These are phyloP conservation scores for Brevimyrus niger DNA, from an alignment of 2,113 vertebrate genomes.

Conservation along the genomic window DNA sequence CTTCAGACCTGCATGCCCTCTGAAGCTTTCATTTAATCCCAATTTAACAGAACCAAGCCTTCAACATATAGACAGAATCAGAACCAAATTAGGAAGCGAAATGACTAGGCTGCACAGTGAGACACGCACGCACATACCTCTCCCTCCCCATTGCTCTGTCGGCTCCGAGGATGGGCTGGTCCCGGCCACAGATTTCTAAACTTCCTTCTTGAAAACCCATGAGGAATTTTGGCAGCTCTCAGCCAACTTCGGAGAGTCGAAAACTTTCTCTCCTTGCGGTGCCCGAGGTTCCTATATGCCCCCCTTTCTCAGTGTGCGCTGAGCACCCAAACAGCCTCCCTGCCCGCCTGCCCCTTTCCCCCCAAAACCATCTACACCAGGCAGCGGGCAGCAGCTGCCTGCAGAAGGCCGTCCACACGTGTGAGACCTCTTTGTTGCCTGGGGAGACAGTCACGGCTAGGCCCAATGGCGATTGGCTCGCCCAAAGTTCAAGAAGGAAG, in stretches of 20 bases:
- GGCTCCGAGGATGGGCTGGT: conserved; percentile 14
- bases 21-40: not conserved
- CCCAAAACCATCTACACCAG: conserved; percentile 20
- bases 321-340: conserved; percentile 6
- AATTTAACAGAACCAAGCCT: not conserved
- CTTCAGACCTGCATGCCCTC: not conserved
- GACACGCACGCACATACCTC: conserved; percentile 32
- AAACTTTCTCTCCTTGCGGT: not conserved
- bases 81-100: not conserved
- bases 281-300: not conserved
- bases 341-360: not conserved
- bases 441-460: conserved; percentile 28
- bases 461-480: conserved; percentile 30
- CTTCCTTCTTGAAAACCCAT: conserved; percentile 17
- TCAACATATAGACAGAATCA: not conserved
- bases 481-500: conserved; percentile 7
- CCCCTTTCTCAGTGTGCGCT: not conserved
- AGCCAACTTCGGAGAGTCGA: not conserved
- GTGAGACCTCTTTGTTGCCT: conserved; percentile 33
- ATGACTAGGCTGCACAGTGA: not conserved
- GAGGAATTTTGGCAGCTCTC: conserved; percentile 8
- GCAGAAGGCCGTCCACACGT: conserved; percentile 35
- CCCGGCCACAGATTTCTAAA: not conserved
- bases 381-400: conserved; percentile 23
- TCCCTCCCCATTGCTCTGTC: conserved; percentile 3